Evolutionary conservation across 1,140 invertebrate genomes (phyloP).

Genomic region (Psix sp.): DNA sequence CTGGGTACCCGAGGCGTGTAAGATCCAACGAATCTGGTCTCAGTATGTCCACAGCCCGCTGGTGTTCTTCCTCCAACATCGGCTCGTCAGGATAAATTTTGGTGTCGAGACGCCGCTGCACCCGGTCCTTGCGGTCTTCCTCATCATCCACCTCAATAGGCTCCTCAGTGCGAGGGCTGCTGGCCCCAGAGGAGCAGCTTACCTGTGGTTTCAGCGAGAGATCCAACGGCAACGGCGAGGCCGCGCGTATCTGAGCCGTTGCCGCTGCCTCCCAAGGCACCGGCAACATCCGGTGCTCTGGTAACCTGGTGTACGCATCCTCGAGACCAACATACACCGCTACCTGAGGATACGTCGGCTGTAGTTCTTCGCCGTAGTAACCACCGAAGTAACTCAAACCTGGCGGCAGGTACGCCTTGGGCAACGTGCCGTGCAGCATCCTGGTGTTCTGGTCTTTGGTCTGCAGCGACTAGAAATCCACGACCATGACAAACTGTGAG

Average conservation of each 20-base stretch:
- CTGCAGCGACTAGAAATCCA: constrained; percentile 6
- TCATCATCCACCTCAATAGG: constrained; percentile 69
- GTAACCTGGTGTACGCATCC: constrained; percentile 58
- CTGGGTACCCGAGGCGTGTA: constrained; percentile 25
- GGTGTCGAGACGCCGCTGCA: constrained; percentile 20
- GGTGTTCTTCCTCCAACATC: constrained; percentile 19
- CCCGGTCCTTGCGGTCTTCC: constrained; percentile 62
- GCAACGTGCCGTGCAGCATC: constrained; percentile 73
- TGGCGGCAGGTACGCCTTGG: constrained; percentile 69
- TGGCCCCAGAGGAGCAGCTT: constrained; percentile 23
- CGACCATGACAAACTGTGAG: constrained; percentile 14
- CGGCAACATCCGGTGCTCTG: constrained; percentile 40
- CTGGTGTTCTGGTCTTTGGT: constrained; percentile 3
- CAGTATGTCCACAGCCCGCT: constrained; percentile 2
- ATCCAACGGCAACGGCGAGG: constrained; percentile 74
- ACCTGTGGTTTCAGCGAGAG: constrained; percentile 73
- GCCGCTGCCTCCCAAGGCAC: constrained; percentile 38
- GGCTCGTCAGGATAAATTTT: constrained; percentile 21
- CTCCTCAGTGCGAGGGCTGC: constrained; percentile 52
- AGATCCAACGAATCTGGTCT: constrained; percentile 3
- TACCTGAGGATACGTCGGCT: constrained; percentile 47
- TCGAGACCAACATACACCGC: constrained; percentile 58
- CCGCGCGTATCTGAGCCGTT: too few relatives aligned
- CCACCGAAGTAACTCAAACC: constrained; percentile 67
- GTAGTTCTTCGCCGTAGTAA: constrained; percentile 68